phyloP scores from a whole-genome alignment of 2,888 invertebrate genomes.

The Aphodius granarius region DNA sequence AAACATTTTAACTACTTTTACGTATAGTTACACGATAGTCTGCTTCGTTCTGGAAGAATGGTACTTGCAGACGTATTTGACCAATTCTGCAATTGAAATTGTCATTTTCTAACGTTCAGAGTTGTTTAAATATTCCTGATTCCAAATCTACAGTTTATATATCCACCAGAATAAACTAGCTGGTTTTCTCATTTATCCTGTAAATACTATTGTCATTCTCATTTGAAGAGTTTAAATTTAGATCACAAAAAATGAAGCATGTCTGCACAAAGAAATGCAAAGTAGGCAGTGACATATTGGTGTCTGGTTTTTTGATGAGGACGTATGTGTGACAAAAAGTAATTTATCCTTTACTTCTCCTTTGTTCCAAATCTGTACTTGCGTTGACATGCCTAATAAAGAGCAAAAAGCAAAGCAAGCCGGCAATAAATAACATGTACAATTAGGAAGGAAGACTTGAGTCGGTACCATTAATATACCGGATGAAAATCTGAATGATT shows the following conservation, averaged over 20 bases:
- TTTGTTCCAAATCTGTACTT: neutral
- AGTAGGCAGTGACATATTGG: neutral
- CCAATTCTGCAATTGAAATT: no score
- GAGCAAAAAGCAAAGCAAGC: neutral
- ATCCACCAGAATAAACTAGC: no score
- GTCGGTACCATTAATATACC: conserved; percentile 39
- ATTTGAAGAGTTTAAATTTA: neutral
- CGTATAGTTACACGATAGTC: neutral
- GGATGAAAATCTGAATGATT: conserved; percentile 35
- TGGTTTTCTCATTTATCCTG: no score
- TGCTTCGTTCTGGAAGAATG: neutral
- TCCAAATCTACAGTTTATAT: no score
- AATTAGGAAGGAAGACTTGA: conserved; percentile 38
- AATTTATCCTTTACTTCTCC: neutral
- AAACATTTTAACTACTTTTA: neutral
- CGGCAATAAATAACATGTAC: conserved; percentile 39
- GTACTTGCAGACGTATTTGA: neutral
- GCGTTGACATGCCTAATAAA: neutral
- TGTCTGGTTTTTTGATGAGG: neutral
- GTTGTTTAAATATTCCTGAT: no score
- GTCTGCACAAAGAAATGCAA: neutral
- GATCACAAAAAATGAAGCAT: neutral
- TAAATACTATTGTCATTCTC: no score
- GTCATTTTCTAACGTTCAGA: no score
- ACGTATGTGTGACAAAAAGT: neutral